Percentiles rank a stretch among this genome's conserved stretches.
These are phyloP conservation scores for Ochropleura plecta DNA, from an alignment of 2,888 invertebrate genomes.

Conservation along the genomic window DNA sequence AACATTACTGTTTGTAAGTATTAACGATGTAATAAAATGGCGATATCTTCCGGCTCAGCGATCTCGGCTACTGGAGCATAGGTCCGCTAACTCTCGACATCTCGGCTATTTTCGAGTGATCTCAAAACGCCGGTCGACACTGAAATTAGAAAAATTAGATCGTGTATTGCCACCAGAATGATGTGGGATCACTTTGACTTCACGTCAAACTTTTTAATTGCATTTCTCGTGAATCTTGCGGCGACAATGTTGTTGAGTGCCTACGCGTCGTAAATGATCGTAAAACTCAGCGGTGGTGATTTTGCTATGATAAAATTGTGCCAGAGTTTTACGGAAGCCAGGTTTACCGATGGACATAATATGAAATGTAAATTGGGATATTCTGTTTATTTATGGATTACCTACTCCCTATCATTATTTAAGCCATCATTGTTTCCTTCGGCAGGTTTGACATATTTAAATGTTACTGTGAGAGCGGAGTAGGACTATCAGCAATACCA, in stretches of 20 bases:
- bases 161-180: conserved; percentile 63
- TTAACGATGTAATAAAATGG: conserved; percentile 69
- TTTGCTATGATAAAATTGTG: conserved; percentile 40
- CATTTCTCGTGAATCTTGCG: conserved; percentile 61
- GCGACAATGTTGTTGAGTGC: conserved; percentile 50
- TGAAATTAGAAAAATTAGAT: conserved; percentile 67
- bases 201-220: conserved; percentile 68
- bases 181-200: conserved; percentile 62
- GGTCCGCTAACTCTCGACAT: conserved; percentile 65
- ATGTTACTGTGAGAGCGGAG: not conserved
- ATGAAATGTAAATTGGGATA: conserved; percentile 1
- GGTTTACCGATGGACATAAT: not conserved
- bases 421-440: not conserved
- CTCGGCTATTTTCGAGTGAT: conserved; percentile 72
- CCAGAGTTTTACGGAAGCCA: not conserved
- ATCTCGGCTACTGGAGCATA: conserved; percentile 71
- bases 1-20: conserved; percentile 51
- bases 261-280: conserved; percentile 38
- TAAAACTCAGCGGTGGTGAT: conserved; percentile 22
- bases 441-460: not conserved
- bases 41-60: conserved; percentile 65
- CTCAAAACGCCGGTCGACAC: conserved; percentile 68
- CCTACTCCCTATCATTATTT: not conserved
- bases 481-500: no score
- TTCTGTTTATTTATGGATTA: not conserved